A percentile compares a stretch with the other conserved stretches of the same genome.
Conservation (phyloP, 1,140 invertebrate species). For the Leptopilina boulardi region DNA sequence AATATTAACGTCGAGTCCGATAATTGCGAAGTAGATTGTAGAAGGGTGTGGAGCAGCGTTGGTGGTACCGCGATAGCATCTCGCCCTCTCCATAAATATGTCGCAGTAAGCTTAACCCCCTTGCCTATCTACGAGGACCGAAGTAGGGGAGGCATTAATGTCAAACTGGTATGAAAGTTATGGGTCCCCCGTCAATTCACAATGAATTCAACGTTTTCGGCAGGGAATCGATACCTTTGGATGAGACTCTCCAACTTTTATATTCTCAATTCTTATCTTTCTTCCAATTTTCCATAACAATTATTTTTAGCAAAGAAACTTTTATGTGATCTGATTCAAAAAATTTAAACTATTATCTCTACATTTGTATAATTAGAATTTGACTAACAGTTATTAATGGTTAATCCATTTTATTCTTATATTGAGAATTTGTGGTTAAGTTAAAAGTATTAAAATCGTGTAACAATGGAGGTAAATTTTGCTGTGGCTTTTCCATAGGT, state of each 20-base stretch:
- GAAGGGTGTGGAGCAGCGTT: slow-evolving; percentile 61
- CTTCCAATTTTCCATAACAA: slow-evolving; percentile 40
- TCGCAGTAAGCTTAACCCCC: slow-evolving; percentile 75
- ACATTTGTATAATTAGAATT: too few relatives aligned
- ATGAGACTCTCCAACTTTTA: slow-evolving; percentile 40
- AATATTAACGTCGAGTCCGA: slow-evolving; percentile 75
- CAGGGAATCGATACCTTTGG: slow-evolving; percentile 71
- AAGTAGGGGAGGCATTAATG: slow-evolving; percentile 75
- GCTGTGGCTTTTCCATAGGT: slow-evolving; percentile 56
- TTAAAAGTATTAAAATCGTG: slow-evolving; percentile 28
- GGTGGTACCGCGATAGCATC: slow-evolving; percentile 71
- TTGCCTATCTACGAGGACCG: slow-evolving; percentile 62
- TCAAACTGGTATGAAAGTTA: slow-evolving; percentile 76
- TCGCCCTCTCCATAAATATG: slow-evolving; percentile 77
- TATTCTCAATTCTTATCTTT: slow-evolving; percentile 38
- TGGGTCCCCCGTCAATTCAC: slow-evolving; percentile 77
- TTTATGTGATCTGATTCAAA: too few relatives aligned
- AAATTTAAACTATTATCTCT: too few relatives aligned
- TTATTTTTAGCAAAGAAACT: too few relatives aligned
- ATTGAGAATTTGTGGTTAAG: slow-evolving; percentile 35
- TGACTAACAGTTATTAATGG: too few relatives aligned
- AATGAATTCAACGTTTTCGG: slow-evolving; percentile 76
- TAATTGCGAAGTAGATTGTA: slow-evolving; percentile 76
- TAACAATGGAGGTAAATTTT: slow-evolving; percentile 39
- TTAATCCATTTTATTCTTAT: slow-evolving; percentile 26